Base-by-base conservation (phyloP, 2,797 vertebrate genomes). In the Podarcis lilfordi region DNA sequence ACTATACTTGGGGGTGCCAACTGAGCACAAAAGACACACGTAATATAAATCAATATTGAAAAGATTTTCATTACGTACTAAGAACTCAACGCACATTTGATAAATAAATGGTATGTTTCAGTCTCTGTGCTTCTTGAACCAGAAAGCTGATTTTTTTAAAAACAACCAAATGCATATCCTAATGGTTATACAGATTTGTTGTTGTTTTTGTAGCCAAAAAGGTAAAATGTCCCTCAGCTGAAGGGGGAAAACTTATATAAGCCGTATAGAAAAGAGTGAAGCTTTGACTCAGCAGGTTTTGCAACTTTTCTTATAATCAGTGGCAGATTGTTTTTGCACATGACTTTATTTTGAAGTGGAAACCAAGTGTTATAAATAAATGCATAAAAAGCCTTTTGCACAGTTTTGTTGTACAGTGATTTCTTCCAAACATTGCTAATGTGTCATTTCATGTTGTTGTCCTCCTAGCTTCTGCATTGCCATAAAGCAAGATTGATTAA, bases 351-450 rank as follows among this genome's bases (percentile, higher is more conserved):
- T 94, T 93, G 91, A 86, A 93, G 89, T 92, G 77, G 91, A 93
- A 92, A 95, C 94, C 95, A 95, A 95, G 93, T 94, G 94, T 94
- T 86, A 90, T 94, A 96, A 55, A 97, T 97, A 97, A 97, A 75
- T 89, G 83, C 29, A 89, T 59, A 86, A 94, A 86, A 93, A 55
- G 90, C 86, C 96, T 64, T 95, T 95, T 95, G 92, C 93, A 89
- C 85, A 93, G 92, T 75, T 74, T 40, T 90, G 91, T 92, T 78
- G 84, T 77, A 45, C 29, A 88, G 91, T 96, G 72, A 69, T 94
- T 94, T 95, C 83, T 96, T 93, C 77, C 68, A 75, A 45, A 37
- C 61, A n/a, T 92, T 84, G 68, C 37, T 89, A 37, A 66, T 35
- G 76, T 66, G 29, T 89, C 85, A 88, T 88, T 82, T 59, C 43